phyloP scores from a whole-genome alignment of 2,113 vertebrate species.

The Perca flavescens region DNA sequence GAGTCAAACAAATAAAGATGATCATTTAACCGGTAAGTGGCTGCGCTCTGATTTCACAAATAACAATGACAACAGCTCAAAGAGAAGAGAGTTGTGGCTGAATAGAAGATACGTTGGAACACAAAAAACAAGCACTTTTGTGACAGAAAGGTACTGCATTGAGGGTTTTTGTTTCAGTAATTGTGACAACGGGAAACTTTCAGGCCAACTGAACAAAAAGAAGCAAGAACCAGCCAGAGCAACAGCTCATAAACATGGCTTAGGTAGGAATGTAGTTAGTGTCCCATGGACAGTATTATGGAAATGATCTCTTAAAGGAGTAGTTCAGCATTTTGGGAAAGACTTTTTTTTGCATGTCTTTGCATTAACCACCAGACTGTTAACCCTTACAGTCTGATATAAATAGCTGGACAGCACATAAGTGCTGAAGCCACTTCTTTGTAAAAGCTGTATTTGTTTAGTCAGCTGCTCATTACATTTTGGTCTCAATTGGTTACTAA shows the following conservation, averaged over 20 bases:
- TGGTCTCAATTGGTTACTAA: no score
- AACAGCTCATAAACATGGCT: not conserved
- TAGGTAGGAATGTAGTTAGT: not conserved
- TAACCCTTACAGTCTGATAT: no score
- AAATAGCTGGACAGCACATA: not conserved
- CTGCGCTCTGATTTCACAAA: slow-evolving; percentile 54
- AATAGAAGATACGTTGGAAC: slow-evolving; percentile 26
- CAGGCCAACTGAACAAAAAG: slow-evolving; percentile 8
- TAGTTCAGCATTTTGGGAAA: not conserved
- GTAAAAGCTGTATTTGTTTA: no score
- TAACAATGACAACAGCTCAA: slow-evolving; percentile 46
- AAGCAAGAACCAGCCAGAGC: not conserved
- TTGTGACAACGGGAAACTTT: slow-evolving; percentile 1
- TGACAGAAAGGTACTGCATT: slow-evolving; percentile 20
- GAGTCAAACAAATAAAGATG: slow-evolving; percentile 64
- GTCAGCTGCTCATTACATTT: no score
- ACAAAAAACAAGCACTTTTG: slow-evolving; percentile 16
- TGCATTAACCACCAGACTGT: not conserved
- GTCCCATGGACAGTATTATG: not conserved
- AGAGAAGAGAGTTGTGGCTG: slow-evolving; percentile 20
- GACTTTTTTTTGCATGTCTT: not conserved
- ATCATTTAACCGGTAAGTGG: slow-evolving; percentile 60
- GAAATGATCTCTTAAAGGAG: not conserved
- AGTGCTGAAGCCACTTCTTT: no score
- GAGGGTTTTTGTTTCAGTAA: not conserved